Evolutionary conservation across 2,113 vertebrate genomes (phyloP).

Genomic region (Sapajus apella): DNA sequence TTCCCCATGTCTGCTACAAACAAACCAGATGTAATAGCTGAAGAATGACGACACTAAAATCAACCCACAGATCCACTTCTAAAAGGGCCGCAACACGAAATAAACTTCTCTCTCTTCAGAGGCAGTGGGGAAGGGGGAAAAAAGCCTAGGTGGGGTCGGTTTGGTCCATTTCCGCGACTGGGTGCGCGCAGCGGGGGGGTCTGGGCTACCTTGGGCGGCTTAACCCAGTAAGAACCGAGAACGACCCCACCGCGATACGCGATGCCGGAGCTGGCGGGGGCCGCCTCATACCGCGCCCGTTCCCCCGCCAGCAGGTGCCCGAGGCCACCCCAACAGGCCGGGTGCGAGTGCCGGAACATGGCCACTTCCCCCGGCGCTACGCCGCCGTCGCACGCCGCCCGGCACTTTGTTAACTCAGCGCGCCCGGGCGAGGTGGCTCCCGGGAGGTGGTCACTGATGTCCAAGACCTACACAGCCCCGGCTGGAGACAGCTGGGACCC

Average conservation of each 20-base stretch:
- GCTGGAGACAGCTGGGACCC: too few relatives aligned
- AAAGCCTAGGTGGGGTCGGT: background rate
- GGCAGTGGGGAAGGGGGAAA: background rate
- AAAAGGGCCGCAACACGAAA: background rate
- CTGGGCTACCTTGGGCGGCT: background rate
- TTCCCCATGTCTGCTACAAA: conserved; percentile 23
- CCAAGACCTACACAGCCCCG: background rate
- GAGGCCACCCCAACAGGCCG: background rate
- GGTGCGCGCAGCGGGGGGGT: background rate
- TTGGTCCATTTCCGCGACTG: background rate
- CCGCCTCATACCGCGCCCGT: background rate
- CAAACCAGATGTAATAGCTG: background rate
- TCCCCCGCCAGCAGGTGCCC: background rate
- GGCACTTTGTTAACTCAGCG: conserved; percentile 58
- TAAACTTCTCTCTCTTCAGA: conserved; percentile 47
- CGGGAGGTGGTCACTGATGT: background rate
- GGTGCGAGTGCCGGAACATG: background rate
- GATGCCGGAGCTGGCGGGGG: background rate
- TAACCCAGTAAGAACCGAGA: background rate
- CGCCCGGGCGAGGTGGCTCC: background rate
- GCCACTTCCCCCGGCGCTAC: background rate
- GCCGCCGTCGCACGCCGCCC: background rate
- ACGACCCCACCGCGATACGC: background rate
- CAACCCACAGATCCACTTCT: background rate
- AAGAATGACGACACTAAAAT: conserved; percentile 59